phyloP scores from a whole-genome alignment of 2,797 vertebrate genomes.

The Vireo griseus region DNA sequence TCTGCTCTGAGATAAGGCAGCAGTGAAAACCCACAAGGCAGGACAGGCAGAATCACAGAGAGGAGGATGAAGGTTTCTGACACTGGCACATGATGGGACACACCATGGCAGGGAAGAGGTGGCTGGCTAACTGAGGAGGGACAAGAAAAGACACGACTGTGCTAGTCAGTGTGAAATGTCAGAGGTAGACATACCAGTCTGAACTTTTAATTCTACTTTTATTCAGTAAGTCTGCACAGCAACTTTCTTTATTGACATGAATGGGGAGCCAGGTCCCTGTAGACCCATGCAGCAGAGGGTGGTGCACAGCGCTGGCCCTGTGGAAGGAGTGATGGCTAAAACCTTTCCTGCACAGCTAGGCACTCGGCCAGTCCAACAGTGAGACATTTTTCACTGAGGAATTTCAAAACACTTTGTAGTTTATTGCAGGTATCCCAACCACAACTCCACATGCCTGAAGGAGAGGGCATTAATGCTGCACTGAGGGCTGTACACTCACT shows the following conservation, averaged over 20 bases:
- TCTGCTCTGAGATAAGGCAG: conserved; percentile 20
- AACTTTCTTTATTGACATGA: background rate
- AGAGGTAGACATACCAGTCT: background rate
- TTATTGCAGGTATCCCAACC: background rate
- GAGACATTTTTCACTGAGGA: background rate
- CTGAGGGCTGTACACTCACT: background rate
- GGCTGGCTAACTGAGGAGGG: background rate
- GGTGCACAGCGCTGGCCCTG: background rate
- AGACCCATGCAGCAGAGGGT: background rate
- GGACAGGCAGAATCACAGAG: background rate
- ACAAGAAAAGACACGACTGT: background rate
- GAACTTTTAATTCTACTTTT: background rate
- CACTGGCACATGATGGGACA: background rate
- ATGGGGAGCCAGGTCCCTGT: background rate
- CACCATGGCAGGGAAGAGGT: background rate
- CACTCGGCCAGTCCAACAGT: background rate
- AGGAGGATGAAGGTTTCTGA: background rate
- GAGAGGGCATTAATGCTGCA: background rate
- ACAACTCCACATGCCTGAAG: background rate
- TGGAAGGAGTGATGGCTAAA: background rate
- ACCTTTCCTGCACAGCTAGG: background rate
- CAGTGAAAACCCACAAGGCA: background rate
- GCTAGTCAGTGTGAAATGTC: background rate
- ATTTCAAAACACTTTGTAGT: background rate
- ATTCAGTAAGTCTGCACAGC: background rate